Conservation (phyloP, 2,888 invertebrate genomes). For the Eubasilissa splendida region DNA sequence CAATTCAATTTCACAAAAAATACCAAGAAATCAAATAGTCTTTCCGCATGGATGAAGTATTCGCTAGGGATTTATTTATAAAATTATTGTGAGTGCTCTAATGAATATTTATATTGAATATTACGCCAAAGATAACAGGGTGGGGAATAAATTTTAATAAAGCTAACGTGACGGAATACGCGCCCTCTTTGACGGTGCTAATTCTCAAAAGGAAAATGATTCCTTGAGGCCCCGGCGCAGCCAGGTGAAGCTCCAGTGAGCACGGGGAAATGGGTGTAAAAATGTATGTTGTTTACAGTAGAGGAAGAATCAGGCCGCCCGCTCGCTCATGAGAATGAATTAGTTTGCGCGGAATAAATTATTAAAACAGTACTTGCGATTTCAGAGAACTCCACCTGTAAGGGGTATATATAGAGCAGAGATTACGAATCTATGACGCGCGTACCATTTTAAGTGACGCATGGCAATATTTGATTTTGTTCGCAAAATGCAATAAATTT, state of each 20-base stretch:
- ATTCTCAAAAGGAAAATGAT: constrained; percentile 30
- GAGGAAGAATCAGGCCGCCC: no score
- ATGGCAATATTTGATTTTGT: no score
- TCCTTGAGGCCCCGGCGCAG: neutral
- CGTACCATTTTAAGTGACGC: no score
- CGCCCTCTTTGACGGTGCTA: constrained; percentile 27
- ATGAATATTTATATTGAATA: constrained; percentile 27
- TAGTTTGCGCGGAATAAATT: no score
- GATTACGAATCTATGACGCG: no score
- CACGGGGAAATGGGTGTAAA: neutral
- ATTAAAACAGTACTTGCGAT: no score
- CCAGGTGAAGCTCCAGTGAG: neutral
- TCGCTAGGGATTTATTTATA: constrained; percentile 18
- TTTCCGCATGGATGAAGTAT: neutral
- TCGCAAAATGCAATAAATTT: no score
- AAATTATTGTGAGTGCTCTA: neutral
- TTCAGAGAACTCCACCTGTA: no score
- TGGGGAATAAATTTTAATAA: constrained; percentile 24
- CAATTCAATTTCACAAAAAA: neutral
- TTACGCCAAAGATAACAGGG: constrained; percentile 14
- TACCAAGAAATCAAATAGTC: constrained; percentile 11
- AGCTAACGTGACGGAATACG: constrained; percentile 7
- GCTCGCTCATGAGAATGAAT: no score
- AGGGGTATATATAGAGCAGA: no score
- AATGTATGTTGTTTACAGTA: neutral